Percentiles rank a stretch among this genome's conserved stretches.
These are phyloP conservation scores for Limnephilus rhombicus DNA, from an alignment of 2,888 invertebrate species.

Conservation along the genomic window DNA sequence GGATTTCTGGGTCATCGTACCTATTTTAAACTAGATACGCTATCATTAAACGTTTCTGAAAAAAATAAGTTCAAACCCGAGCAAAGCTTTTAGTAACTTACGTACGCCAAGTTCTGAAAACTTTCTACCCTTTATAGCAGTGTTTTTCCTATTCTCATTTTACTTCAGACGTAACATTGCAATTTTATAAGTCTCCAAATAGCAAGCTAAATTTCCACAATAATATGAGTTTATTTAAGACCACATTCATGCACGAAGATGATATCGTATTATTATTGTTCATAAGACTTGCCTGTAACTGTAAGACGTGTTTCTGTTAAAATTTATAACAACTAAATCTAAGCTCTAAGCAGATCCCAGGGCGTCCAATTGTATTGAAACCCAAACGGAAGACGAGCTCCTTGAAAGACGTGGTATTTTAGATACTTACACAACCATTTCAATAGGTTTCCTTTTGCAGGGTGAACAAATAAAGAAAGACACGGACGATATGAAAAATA, in stretches of 20 bases:
- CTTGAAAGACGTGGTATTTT: background rate
- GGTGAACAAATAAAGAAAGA: background rate
- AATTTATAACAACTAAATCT: background rate
- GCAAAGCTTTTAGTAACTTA: too few relatives aligned
- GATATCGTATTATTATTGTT: background rate
- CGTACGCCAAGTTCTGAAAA: too few relatives aligned
- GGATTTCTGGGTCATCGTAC: too few relatives aligned
- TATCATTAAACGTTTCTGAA: too few relatives aligned
- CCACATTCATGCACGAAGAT: background rate
- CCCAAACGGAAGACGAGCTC: background rate
- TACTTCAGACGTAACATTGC: too few relatives aligned
- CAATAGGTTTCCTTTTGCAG: background rate
- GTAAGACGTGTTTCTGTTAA: background rate
- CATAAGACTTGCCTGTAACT: background rate
- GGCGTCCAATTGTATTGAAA: background rate
- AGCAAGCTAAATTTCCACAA: too few relatives aligned
- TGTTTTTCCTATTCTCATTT: too few relatives aligned
- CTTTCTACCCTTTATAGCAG: too few relatives aligned
- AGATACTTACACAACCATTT: background rate
- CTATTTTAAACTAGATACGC: too few relatives aligned
- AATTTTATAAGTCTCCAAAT: too few relatives aligned
- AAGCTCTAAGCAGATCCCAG: background rate
- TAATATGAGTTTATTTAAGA: too few relatives aligned
- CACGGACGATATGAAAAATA: background rate
- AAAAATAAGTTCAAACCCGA: too few relatives aligned